Evolutionary conservation across 2,113 vertebrate species (phyloP).

Genomic region (Melanerpes aurifrons): DNA sequence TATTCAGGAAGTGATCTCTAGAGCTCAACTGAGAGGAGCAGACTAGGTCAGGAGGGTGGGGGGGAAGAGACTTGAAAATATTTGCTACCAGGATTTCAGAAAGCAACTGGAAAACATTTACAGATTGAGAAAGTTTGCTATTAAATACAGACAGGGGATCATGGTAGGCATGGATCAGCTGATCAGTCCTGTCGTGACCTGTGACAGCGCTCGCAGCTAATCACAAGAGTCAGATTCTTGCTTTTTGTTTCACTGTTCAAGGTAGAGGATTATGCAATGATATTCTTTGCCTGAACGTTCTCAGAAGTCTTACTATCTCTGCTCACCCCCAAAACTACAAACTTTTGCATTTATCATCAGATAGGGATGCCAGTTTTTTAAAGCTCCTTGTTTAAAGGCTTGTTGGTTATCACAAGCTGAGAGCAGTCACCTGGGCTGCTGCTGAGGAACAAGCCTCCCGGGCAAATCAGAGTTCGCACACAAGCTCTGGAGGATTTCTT

Average conservation of each 20-base stretch:
- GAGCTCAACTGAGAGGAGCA: not conserved
- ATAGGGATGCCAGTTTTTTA: not conserved
- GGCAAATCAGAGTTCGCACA: not conserved
- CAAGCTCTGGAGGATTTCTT: not conserved
- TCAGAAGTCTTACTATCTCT: not conserved
- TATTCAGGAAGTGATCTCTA: not conserved
- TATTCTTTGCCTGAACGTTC: not conserved
- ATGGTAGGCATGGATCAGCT: not conserved
- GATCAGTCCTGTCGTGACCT: not conserved
- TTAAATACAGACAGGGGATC: not conserved
- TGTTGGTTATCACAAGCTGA: not conserved
- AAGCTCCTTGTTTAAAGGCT: not conserved
- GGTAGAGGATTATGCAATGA: not conserved
- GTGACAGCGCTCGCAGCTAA: not conserved
- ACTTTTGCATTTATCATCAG: not conserved
- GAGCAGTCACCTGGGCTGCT: not conserved
- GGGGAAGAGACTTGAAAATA: not conserved
- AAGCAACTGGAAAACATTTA: not conserved
- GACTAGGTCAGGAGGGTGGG: not conserved
- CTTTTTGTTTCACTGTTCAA: not conserved
- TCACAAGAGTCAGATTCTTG: not conserved
- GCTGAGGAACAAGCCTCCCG: not conserved
- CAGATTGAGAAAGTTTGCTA: not conserved
- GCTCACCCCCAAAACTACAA: not conserved
- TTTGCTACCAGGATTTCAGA: not conserved